Percentiles rank a stretch among this genome's conserved stretches.
These are phyloP conservation scores for Acanthurus leucopareius DNA, from an alignment of 2,797 vertebrate genomes.

Conservation along the genomic window DNA sequence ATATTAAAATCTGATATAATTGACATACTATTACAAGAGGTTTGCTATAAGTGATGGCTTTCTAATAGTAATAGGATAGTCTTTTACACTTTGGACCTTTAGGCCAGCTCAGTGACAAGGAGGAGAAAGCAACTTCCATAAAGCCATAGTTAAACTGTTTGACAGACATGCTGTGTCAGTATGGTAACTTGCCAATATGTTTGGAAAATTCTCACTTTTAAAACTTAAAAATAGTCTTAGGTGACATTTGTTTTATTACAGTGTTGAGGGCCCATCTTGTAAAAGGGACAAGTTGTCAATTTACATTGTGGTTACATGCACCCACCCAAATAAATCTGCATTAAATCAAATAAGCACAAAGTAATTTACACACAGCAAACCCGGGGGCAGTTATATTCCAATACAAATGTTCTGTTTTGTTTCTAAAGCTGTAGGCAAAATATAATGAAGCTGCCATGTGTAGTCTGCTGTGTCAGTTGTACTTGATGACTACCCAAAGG, in stretches of 20 bases:
- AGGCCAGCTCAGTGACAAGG: not conserved
- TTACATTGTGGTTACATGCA: conserved; percentile 11
- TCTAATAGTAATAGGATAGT: not conserved
- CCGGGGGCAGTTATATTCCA: conserved; percentile 18
- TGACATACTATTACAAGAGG: not conserved
- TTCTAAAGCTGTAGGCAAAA: conserved; percentile 33
- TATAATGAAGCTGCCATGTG: conserved; percentile 53
- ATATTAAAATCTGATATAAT: conserved; percentile 7
- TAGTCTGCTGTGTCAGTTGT: conserved; percentile 23
- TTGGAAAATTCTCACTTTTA: not conserved
- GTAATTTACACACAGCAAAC: conserved; percentile 28
- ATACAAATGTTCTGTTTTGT: conserved; percentile 10
- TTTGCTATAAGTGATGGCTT: not conserved
- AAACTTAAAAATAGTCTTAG: not conserved
- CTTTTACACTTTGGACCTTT: not conserved
- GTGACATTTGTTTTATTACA: not conserved
- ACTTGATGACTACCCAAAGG: conserved; percentile 37
- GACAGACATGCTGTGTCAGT: not conserved
- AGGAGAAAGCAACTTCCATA: not conserved
- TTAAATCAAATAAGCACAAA: conserved; percentile 44
- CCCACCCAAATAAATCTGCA: conserved; percentile 3
- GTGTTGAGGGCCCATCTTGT: not conserved
- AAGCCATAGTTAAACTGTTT: not conserved
- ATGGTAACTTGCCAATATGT: not conserved
- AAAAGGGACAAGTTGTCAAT: conserved; percentile 3